Evolutionary conservation across 2,797 vertebrate genomes (phyloP).

Genomic region (Danio choprae): DNA sequence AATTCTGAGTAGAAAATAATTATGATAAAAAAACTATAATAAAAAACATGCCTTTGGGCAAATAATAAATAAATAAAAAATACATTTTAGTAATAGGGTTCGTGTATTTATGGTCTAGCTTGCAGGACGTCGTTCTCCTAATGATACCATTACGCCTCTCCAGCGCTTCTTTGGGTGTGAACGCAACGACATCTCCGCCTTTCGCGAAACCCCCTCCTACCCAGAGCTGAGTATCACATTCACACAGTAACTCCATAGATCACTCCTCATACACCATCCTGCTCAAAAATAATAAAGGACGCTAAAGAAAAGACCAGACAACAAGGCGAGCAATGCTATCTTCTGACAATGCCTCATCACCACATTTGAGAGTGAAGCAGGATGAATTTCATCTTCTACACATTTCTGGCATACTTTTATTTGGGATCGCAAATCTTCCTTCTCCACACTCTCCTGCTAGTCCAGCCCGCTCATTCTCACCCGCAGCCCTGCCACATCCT

Average conservation of each 20-base stretch:
- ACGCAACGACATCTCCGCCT: conserved; percentile 63
- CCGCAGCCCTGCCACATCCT: conserved; percentile 86
- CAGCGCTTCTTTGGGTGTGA: conserved; percentile 45
- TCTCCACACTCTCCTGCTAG: conserved; percentile 67
- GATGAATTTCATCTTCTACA: conserved; percentile 75
- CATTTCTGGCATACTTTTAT: conserved; percentile 68
- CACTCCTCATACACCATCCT: conserved; percentile 60
- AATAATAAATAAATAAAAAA: too few species aligned
- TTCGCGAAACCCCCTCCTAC: conserved; percentile 54
- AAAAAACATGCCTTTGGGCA: not conserved
- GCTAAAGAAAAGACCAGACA: conserved; percentile 56
- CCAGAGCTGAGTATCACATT: conserved; percentile 59
- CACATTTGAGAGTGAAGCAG: conserved; percentile 74
- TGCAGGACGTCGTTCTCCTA: not conserved
- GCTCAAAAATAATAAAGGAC: conserved; percentile 53
- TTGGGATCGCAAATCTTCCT: conserved; percentile 66
- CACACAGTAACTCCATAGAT: conserved; percentile 66
- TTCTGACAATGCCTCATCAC: conserved; percentile 68
- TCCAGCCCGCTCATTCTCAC: conserved; percentile 75
- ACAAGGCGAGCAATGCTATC: conserved; percentile 75
- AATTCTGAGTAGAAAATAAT: too few species aligned
- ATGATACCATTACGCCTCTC: conserved; percentile 36
- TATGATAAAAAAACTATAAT: not conserved
- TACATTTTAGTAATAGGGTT: not conserved
- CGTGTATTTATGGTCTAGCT: not conserved